Conservation (phyloP, 2,797 vertebrate genomes). For the Antennarius maculatus region DNA sequence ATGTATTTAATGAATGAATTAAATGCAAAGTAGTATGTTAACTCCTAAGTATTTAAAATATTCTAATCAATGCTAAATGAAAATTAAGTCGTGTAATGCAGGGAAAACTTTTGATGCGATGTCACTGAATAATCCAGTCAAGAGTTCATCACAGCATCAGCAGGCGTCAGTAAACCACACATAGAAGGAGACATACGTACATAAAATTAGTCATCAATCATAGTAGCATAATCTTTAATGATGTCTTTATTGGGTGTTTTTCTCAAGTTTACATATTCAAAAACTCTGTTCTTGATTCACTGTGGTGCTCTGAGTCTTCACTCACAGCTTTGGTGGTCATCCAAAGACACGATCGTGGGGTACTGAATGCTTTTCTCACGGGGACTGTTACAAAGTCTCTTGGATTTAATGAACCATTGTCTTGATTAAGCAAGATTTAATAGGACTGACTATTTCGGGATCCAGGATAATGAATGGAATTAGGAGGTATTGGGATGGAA, state of each 20-base stretch:
- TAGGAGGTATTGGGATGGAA: conserved; percentile 68
- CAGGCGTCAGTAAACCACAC: conserved; percentile 1
- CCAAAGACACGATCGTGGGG: conserved; percentile 31
- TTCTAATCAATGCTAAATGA: conserved; percentile 10
- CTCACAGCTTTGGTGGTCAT: conserved; percentile 30
- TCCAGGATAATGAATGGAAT: conserved; percentile 73
- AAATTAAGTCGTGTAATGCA: not conserved
- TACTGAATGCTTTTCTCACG: conserved; percentile 33
- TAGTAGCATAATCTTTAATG: not conserved
- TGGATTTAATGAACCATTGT: conserved; percentile 69
- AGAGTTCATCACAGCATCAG: conserved; percentile 12
- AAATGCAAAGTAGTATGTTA: conserved; percentile 11
- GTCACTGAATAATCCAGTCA: too few relatives aligned
- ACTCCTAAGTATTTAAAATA: conserved; percentile 17
- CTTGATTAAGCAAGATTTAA: conserved; percentile 76
- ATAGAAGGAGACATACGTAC: not conserved
- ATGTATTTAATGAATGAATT: conserved; percentile 23
- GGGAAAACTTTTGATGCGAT: not conserved
- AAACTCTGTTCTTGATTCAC: conserved; percentile 8
- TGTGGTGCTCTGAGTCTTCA: conserved; percentile 18
- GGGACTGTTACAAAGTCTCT: conserved; percentile 56
- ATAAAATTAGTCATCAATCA: conserved; percentile 18
- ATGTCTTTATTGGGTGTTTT: conserved; percentile 5
- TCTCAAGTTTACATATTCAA: conserved; percentile 3
- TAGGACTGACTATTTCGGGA: conserved; percentile 74